Evolutionary conservation across 2,797 vertebrate genomes (phyloP).

Genomic region (Cichlasoma orientale): DNA sequence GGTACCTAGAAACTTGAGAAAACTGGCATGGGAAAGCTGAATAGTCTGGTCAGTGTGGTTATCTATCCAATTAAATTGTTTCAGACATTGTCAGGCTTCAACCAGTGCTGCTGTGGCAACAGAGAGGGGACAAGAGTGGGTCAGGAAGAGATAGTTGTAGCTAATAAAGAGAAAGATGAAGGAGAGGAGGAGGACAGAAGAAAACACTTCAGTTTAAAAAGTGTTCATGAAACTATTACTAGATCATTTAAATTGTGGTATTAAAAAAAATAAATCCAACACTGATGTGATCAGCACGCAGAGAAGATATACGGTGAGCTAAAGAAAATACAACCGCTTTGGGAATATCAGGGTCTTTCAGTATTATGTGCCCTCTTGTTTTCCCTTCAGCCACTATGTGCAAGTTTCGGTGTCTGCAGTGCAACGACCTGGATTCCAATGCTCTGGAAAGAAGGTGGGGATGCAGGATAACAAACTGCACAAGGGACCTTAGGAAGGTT

Average conservation of each 20-base stretch:
- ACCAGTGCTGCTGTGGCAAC: neutral
- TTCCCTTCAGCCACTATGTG: constrained; percentile 26
- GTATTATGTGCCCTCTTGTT: constrained; percentile 36
- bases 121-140: neutral
- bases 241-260: neutral
- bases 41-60: neutral
- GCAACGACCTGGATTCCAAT: constrained; percentile 55
- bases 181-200: neutral
- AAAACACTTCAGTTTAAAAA: neutral
- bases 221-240: neutral
- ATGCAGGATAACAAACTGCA: constrained; percentile 62
- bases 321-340: constrained; percentile 19
- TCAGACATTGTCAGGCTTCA: neutral
- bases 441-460: constrained; percentile 52
- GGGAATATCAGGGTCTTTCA: constrained; percentile 13
- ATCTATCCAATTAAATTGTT: neutral
- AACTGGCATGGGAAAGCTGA: neutral
- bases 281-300: constrained; percentile 9
- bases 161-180: constrained; percentile 1
- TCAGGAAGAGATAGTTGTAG: neutral
- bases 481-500: constrained; percentile 55
- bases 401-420: constrained; percentile 45
- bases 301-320: neutral
- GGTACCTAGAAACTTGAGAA: neutral
- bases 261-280: constrained; percentile 5